Base-by-base conservation (phyloP, 2,113 vertebrate species). In the Colinus virginianus region DNA sequence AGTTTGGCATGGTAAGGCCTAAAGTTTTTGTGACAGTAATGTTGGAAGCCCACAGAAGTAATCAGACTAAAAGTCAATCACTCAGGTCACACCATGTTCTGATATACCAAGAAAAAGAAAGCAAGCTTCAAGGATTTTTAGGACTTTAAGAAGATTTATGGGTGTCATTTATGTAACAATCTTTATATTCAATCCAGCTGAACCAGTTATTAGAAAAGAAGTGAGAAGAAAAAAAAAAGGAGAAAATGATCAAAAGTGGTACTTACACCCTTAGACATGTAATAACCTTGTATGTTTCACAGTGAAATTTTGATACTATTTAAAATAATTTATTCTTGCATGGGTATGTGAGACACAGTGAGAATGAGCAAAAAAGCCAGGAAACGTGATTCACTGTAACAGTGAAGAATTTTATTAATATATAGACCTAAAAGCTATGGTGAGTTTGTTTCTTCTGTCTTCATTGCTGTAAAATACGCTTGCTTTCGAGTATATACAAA, bases 11-110 rank as follows among this genome's bases (percentile, higher is more conserved):
- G 75, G 46, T 71, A 67, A 88, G 23, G 42, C 42, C 56, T 72
- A 66, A 81, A 91, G 4, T 74, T 88, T 95, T 74, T 87, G 61
- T n/a, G 69, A 75, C 25, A 25, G 67, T 75, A 40, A 21, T 45
- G 49, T 53, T 77, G 74, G 58, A 83, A 89, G 59, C n/a, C 22
- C 43, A 51, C 34, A 38, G 20, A 36, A 84, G 40, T 51, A 83
- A 83, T 89, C 58, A 66, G 58, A 51, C 45, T 63, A 38, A 36
- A 91, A 86, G 28, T 82, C 55, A 87, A 4, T 84, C n/a, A 70
- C 40, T 67, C 30, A 56, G 53, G 67, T 91, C 71, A 45, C 1
- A 6, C 18, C 38, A 53, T 5, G 2, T 68, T 84, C 74, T 84
- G 42, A 82, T 55, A 69, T 1, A 40, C 2, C n/a, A 77, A 25